Evolutionary conservation across 2,113 vertebrate species (phyloP).

Genomic region (Panthera uncia): DNA sequence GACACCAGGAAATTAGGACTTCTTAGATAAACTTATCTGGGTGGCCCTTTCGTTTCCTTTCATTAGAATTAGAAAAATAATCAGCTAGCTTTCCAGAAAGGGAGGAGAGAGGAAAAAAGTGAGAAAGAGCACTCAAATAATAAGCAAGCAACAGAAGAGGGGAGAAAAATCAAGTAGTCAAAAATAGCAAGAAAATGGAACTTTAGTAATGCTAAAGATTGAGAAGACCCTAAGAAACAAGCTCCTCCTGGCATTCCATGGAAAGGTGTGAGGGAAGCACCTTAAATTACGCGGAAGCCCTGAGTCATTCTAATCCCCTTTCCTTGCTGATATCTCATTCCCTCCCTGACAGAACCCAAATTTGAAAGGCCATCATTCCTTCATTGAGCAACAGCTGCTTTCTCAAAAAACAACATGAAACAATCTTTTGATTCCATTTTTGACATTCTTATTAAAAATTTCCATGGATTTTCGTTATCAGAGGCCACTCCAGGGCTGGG

Average conservation of each 20-base stretch:
- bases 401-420: not conserved
- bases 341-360: not conserved
- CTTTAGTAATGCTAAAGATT: not conserved
- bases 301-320: rapidly evolving
- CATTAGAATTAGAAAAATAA: constrained; percentile 39
- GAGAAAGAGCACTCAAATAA: not conserved
- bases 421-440: not conserved
- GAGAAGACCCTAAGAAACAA: not conserved
- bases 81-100: not conserved
- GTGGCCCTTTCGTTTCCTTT: constrained; percentile 13
- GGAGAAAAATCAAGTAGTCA: not conserved
- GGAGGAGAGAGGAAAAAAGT: not conserved
- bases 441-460: constrained; percentile 26
- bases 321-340: not conserved
- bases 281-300: rapidly evolving
- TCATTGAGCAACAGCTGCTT: not conserved
- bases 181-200: not conserved
- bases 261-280: not conserved
- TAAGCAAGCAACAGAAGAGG: not conserved
- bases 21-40: constrained; percentile 36
- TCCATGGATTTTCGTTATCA: not conserved
- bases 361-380: not conserved
- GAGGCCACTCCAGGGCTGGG: not conserved
- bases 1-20: constrained; percentile 34
- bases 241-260: not conserved